Evolutionary conservation across 2,888 invertebrate species (phyloP).

Genomic region (Lasioglossum oenotherae): DNA sequence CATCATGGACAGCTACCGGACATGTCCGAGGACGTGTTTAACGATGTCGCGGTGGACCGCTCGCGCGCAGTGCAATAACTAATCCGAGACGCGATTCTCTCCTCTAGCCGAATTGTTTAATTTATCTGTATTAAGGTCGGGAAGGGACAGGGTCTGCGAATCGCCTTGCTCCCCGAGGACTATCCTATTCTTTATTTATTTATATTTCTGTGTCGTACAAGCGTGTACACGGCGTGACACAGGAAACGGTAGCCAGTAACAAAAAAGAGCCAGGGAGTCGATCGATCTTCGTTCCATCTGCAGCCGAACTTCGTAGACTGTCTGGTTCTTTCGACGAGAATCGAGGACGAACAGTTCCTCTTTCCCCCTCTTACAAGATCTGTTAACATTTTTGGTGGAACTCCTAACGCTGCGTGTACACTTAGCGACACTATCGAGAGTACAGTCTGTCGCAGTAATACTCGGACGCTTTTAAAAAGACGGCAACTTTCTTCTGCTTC

Average conservation of each 20-base stretch:
- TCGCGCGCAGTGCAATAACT: constrained; percentile 76
- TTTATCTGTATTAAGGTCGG: constrained; percentile 26
- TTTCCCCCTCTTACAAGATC: not conserved
- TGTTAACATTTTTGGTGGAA: not conserved
- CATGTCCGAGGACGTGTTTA: constrained; percentile 8
- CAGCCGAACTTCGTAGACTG: not conserved
- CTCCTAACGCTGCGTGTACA: not conserved
- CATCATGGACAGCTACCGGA: constrained; percentile 15
- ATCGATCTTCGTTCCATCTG: constrained; percentile 10
- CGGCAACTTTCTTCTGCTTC: too few relatives aligned
- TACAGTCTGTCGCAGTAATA: not conserved
- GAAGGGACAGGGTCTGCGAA: not conserved
- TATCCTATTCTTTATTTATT: constrained; percentile 57
- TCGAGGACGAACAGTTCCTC: not conserved
- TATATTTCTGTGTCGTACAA: constrained; percentile 29
- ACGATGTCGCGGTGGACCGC: constrained; percentile 73
- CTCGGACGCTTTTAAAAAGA: not conserved
- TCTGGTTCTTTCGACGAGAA: not conserved
- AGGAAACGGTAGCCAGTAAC: constrained; percentile 17
- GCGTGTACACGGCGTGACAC: not conserved
- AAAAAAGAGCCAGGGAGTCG: not conserved
- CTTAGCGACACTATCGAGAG: not conserved
- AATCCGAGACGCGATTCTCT: constrained; percentile 33
- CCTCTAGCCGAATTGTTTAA: constrained; percentile 46
- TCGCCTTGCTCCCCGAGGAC: not conserved